phyloP scores from a whole-genome alignment of 2,797 vertebrate species.

The Pelodytes ibericus region DNA sequence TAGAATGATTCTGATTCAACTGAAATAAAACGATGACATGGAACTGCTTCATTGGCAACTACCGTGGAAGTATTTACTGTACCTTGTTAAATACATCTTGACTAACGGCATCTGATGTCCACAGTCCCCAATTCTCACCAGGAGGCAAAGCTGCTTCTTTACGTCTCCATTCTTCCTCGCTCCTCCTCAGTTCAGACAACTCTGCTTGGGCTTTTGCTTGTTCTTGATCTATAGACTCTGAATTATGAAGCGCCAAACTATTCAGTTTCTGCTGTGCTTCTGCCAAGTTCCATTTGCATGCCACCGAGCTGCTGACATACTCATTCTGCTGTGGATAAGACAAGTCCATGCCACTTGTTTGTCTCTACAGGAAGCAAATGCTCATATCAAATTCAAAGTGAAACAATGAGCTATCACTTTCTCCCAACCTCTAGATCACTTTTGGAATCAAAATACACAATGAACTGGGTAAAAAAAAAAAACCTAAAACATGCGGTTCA shows the following conservation, averaged over 20 bases:
- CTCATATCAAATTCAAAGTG: neutral
- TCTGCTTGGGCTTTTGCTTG: conserved; percentile 80
- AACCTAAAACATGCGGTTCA: too few relatives aligned
- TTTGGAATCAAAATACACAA: too few relatives aligned
- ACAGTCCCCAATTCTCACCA: conserved; percentile 79
- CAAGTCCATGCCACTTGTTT: conserved; percentile 78
- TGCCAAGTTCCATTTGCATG: conserved; percentile 91
- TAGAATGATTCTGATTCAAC: too few relatives aligned
- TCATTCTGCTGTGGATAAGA: conserved; percentile 88
- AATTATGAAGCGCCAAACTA: conserved; percentile 91
- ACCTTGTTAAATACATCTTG: conserved; percentile 96
- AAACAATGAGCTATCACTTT: too few relatives aligned
- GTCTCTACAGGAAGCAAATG: conserved; percentile 63
- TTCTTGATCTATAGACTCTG: conserved; percentile 91
- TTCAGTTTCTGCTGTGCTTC: conserved; percentile 93
- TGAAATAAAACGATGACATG: neutral
- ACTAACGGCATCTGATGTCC: conserved; percentile 77
- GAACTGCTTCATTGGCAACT: neutral
- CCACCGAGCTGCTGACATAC: conserved; percentile 87
- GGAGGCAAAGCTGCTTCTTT: conserved; percentile 90
- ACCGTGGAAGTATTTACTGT: conserved; percentile 37
- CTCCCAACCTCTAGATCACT: too few relatives aligned
- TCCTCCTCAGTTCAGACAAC: conserved; percentile 81
- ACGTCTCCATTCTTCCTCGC: conserved; percentile 90
- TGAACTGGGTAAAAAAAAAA: too few relatives aligned